Evolutionary conservation across 2,888 invertebrate genomes (phyloP).

Genomic region (Drosophila stalkeri): DNA sequence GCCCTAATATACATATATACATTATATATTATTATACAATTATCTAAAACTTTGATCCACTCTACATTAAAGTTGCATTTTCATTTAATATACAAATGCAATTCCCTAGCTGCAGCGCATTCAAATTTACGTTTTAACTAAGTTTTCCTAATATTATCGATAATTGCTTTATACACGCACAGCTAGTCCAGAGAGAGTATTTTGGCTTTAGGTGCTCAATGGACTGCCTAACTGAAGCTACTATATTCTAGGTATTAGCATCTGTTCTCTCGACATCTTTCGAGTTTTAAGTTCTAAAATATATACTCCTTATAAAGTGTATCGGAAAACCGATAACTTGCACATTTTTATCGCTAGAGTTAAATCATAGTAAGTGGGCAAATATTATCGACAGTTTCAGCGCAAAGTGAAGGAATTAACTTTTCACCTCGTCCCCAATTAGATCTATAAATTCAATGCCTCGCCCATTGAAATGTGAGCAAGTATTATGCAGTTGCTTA

Average conservation of each 20-base stretch:
- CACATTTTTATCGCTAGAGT: not conserved
- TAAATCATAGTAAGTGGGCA: not conserved
- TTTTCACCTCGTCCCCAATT: not conserved
- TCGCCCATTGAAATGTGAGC: not conserved
- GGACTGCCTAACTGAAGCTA: no score
- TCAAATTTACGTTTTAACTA: not conserved
- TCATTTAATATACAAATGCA: not conserved
- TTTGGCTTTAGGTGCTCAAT: not conserved
- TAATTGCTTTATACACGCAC: not conserved
- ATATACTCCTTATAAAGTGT: not conserved
- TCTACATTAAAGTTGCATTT: not conserved
- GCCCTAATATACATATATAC: not conserved
- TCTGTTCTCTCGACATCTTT: no score
- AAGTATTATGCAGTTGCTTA: not conserved
- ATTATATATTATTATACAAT: not conserved
- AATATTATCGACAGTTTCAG: no score
- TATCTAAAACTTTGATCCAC: not conserved
- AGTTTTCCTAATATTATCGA: not conserved
- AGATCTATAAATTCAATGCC: not conserved
- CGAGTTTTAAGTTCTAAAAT: no score
- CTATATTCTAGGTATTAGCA: no score
- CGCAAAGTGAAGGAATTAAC: no score
- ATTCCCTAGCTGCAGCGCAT: not conserved
- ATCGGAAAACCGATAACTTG: not conserved
- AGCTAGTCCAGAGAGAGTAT: not conserved